These are phyloP conservation scores for Bombyx mandarina DNA, from an alignment of 1,140 invertebrate species.

Conservation along the genomic window DNA sequence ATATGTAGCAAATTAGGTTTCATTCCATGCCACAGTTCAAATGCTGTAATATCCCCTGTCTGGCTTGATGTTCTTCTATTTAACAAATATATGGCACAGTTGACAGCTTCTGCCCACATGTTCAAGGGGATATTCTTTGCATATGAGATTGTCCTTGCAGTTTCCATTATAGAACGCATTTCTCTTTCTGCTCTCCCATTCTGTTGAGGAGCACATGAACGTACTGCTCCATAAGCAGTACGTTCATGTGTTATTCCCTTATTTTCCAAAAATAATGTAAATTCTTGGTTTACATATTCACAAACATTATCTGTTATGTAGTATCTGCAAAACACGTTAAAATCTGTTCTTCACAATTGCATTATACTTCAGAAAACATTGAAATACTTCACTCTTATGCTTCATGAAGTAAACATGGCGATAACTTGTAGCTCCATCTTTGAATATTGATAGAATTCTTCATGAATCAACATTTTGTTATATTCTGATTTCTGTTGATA, in stretches of 20 bases:
- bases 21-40: conserved; percentile 18
- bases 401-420: conserved; percentile 16
- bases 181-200: conserved; percentile 30
- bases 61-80: conserved; percentile 28
- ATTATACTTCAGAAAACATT: conserved; percentile 13
- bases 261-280: conserved; percentile 5
- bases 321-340: background rate
- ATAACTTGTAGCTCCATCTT: conserved; percentile 19
- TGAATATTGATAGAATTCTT: conserved; percentile 29
- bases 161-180: conserved; percentile 31
- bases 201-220: conserved; percentile 11
- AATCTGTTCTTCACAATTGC: conserved; percentile 2
- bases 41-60: conserved; percentile 13
- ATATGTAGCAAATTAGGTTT: conserved; percentile 19
- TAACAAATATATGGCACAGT: conserved; percentile 36
- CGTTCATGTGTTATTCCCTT: conserved; percentile 11
- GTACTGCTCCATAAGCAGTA: background rate
- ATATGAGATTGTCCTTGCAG: conserved; percentile 18
- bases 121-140: conserved; percentile 16
- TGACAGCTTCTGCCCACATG: conserved; percentile 22
- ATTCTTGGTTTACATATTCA: conserved; percentile 7
- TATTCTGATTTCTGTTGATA: conserved; percentile 38
- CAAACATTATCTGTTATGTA: conserved; percentile 10
- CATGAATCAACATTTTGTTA: conserved; percentile 40
- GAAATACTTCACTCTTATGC: conserved; percentile 16